Evolutionary conservation across 2,113 vertebrate species (phyloP).

Genomic region (Ellobius talpinus): DNA sequence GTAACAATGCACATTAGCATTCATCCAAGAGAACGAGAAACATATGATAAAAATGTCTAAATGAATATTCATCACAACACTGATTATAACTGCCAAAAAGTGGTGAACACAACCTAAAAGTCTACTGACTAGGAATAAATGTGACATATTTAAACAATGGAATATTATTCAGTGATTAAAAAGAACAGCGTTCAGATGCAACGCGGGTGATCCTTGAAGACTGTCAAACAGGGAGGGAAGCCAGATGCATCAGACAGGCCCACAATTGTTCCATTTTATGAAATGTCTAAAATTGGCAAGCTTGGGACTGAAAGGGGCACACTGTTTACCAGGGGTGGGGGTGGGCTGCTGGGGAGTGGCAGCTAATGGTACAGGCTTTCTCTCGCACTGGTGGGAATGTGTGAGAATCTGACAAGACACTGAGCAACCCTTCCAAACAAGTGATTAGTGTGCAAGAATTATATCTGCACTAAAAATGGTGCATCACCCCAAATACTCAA

Average conservation of each 20-base stretch:
- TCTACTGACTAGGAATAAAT: constrained; percentile 4
- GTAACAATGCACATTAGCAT: not conserved
- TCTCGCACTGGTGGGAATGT: not conserved
- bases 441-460: not conserved
- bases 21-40: constrained; percentile 17
- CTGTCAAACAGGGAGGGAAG: not conserved
- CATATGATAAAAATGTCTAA: constrained; percentile 19
- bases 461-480: not conserved
- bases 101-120: constrained; percentile 32
- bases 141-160: not conserved
- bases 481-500: not conserved
- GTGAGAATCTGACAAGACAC: constrained; percentile 20
- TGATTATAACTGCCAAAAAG: constrained; percentile 4
- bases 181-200: not conserved
- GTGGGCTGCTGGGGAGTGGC: not conserved
- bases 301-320: not conserved
- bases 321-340: not conserved
- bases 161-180: constrained; percentile 37
- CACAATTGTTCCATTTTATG: constrained; percentile 1
- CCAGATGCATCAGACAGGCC: not conserved
- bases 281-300: constrained; percentile 4
- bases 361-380: not conserved
- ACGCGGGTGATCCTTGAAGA: not conserved
- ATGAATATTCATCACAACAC: not conserved
- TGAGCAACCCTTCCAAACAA: constrained; percentile 8